A percentile compares a stretch with the other conserved stretches of the same genome.
phyloP scores from a whole-genome alignment of 2,113 vertebrate genomes.

The Numenius arquata region DNA sequence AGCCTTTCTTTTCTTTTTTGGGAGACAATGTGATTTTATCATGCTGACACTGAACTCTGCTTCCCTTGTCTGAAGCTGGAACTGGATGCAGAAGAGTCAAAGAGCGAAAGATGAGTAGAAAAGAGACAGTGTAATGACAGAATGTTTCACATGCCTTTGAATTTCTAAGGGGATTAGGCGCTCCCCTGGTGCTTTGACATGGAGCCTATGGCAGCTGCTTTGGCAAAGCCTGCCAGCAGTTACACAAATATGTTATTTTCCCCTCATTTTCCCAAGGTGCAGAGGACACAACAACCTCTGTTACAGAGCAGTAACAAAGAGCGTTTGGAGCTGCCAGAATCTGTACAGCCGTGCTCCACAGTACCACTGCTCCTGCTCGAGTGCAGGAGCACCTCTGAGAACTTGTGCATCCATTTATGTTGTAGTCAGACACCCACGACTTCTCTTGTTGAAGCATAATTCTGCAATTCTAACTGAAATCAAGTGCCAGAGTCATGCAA shows the following conservation, averaged over 20 bases:
- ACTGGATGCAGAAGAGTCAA: conserved; percentile 42
- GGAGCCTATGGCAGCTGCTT: conserved; percentile 37
- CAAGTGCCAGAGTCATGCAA: neutral
- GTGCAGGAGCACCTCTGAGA: neutral
- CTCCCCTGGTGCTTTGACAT: conserved; percentile 37
- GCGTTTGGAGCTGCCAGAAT: neutral
- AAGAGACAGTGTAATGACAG: conserved; percentile 51
- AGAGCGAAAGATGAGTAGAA: conserved; percentile 28
- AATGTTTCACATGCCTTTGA: conserved; percentile 54
- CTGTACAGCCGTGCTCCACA: neutral
- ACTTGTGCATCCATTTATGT: neutral
- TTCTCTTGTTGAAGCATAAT: neutral
- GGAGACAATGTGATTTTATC: conserved; percentile 12
- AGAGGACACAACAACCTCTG: conserved; percentile 35
- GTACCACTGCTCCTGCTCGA: neutral
- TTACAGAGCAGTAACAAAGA: neutral
- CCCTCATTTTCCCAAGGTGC: conserved; percentile 45
- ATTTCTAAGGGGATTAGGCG: conserved; percentile 51
- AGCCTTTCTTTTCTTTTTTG: neutral
- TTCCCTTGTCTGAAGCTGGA: conserved; percentile 41
- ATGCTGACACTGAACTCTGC: neutral
- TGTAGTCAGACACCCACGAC: neutral
- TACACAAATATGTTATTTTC: conserved; percentile 43
- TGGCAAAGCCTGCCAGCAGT: conserved; percentile 36
- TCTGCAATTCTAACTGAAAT: neutral